Base-by-base conservation (phyloP, 2,797 vertebrate genomes). In the Picus viridis region DNA sequence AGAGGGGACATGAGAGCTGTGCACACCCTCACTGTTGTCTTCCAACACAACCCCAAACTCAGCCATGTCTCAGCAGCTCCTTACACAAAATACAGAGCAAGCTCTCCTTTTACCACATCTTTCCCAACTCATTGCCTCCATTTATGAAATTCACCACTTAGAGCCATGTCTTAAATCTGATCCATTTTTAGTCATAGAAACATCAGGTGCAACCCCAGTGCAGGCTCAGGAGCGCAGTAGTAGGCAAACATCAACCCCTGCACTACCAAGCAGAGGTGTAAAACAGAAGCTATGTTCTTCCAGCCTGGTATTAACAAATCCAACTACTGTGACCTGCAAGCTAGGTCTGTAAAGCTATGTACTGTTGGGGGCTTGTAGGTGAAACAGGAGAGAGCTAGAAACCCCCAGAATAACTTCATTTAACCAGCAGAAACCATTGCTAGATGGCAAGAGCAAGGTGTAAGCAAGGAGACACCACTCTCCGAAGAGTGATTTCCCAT, bases 1-100 rank as follows among this genome's bases (percentile, higher is more conserved):
- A 86, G 72, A 45, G 81, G 61, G 95, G 41, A 69, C 5, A 2
- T 7, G 20, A 88, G 36, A 92, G 30, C 36, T 61, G 24, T 49
- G 68, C 18, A 34, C 34, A 27, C 27, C 45, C 30, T 27, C 77
- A 39, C 22, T 6, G 6, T 4, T 9, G 10, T 1, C 34, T 11
- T 4, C 8, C 17, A n/a, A 19, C 0, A 5, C 32, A 51, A 20
- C 29, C 47, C 41, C 65, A 69, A 36, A 34, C n/a, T 1, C 54
- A 56, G 24, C 54, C 9, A 12, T 0, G 1, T 2, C 54, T 26
- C 53, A 36, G 4, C 84, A 45, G 0, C 6, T 36, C 49, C 53
- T 32, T 6, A 17, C 0, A 34, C 2, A 12, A 49, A 59, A 24
- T 1, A 0, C 51, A 32, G 20, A 71, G 54, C 18, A 51, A 10